Base-by-base conservation (phyloP, 1,140 invertebrate genomes). In the Ips typographus region DNA sequence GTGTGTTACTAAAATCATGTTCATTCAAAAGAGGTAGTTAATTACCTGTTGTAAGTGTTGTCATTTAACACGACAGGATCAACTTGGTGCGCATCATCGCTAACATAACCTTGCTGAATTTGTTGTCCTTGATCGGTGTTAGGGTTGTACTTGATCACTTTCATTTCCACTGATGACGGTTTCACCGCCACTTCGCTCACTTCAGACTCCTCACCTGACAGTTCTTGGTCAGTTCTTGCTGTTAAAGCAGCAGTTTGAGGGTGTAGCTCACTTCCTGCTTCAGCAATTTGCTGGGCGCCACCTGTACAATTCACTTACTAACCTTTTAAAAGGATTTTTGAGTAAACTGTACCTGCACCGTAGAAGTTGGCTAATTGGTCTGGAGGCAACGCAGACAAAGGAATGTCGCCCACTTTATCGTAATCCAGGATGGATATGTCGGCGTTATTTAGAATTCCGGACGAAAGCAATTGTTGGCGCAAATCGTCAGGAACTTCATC, bases 401-500 rank as follows among this genome's bases (percentile, higher is more conserved):
- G 87, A 65, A 92, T 93, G 74, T 93, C 92, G n/a, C 92, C 92
- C 42, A 94, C 87, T 83, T 94, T 94, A 76, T 94, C 92, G 71
- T 93, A 93, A 80, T 94, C 91, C 42, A 93, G 81, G 39, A 94
- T 87, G 70, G 92, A 93, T 63, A 94, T 94, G 74, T 94, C 91
- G 39, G 92, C 92, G 76, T 94, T 93, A 71, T 90, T 89, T 49
- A 94, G 82, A 71, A 94, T 94, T 47, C 93, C 93, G 0, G 91
- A 93, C 51, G 90, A 89, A n/a, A 94, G 76, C 0, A 94, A 81
- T 75, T 94, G 92, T 77, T 93, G 85, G 56, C 91, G 85, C 43
- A 94, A 84, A 78, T 94, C 92, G 63, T 93, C 91, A 1, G 93
- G 93, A 4, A 94, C 91, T 83, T 94, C 92, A 77, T 92, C 91